These are phyloP conservation scores for Syndactyla subalaris DNA, from an alignment of 2,797 vertebrate species.

Conservation along the genomic window DNA sequence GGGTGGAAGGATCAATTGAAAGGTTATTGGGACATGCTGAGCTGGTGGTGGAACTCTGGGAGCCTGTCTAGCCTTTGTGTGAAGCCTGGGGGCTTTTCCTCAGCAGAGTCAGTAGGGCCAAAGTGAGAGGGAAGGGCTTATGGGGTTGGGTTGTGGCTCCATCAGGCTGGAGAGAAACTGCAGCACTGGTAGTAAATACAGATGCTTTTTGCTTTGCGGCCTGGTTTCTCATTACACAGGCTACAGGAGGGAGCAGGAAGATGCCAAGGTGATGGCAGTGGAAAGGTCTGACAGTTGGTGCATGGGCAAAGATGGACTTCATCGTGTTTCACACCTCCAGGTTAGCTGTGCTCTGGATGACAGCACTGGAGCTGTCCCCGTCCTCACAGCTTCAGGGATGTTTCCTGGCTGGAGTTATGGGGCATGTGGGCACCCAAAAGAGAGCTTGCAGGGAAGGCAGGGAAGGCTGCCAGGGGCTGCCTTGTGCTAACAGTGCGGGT, in stretches of 20 bases:
- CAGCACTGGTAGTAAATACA: slow-evolving; percentile 45
- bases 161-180: neutral
- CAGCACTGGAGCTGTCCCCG: neutral
- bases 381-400: rapidly evolving
- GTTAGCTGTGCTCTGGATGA: neutral
- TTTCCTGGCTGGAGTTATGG: neutral
- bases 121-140: neutral
- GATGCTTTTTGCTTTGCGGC: slow-evolving; percentile 13
- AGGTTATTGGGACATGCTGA: rapidly evolving
- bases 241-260: neutral
- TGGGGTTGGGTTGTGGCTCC: neutral
- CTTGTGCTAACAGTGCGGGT: neutral
- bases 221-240: slow-evolving; percentile 24
- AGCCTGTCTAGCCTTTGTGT: neutral
- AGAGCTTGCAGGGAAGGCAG: neutral
- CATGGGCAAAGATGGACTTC: neutral
- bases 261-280: slow-evolving; percentile 16
- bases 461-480: neutral
- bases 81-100: neutral
- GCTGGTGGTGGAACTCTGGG: neutral
- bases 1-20: neutral
- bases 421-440: neutral
- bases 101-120: neutral
- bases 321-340: neutral
- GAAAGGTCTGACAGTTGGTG: neutral